Conservation (phyloP, 2,888 invertebrate genomes). For the Salticus scenicus region DNA sequence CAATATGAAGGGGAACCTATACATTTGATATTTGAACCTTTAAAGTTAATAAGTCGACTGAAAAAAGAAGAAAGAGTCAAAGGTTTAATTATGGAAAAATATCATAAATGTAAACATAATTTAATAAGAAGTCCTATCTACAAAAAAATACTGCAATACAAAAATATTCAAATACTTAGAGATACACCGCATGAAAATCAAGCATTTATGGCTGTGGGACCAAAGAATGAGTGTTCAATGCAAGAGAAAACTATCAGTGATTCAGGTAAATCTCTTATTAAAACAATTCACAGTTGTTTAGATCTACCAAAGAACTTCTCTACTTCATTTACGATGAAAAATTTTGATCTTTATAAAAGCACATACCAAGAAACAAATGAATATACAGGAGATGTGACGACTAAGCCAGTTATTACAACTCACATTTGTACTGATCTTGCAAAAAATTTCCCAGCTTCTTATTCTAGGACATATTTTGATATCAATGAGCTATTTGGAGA, state of each 20-base stretch:
- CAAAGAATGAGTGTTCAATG: neutral
- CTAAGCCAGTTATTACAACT: too few relatives aligned
- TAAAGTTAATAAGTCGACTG: neutral
- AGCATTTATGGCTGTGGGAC: neutral
- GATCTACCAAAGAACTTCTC: neutral
- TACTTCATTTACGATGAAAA: neutral
- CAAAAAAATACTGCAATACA: too few relatives aligned
- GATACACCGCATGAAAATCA: neutral
- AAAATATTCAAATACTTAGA: too few relatives aligned
- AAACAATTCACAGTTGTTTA: neutral
- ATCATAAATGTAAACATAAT: too few relatives aligned
- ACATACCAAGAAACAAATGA: neutral
- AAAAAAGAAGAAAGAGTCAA: neutral
- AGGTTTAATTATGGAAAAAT: too few relatives aligned
- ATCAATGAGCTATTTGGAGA: too few relatives aligned
- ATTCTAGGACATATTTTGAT: too few relatives aligned
- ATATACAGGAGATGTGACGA: too few relatives aligned
- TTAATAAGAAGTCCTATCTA: too few relatives aligned
- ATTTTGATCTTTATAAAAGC: neutral
- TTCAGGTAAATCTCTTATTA: too few relatives aligned
- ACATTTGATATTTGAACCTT: constrained; percentile 14
- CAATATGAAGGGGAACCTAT: constrained; percentile 25
- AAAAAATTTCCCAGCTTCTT: too few relatives aligned
- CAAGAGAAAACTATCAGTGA: neutral
- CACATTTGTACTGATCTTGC: too few relatives aligned